Conservation (phyloP, 2,797 vertebrate genomes). For the Cephalopachus bancanus region DNA sequence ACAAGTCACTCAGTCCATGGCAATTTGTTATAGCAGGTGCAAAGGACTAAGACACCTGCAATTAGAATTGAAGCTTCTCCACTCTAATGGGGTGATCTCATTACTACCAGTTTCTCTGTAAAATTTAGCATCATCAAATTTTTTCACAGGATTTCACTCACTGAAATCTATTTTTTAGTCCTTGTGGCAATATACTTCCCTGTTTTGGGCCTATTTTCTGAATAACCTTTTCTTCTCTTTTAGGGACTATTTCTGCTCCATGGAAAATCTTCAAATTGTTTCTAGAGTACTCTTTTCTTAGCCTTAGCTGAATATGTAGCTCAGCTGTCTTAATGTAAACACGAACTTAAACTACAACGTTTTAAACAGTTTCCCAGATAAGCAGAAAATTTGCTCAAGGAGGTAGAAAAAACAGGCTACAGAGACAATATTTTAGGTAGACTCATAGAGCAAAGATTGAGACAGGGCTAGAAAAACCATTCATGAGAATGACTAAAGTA, state of each 20-base stretch:
- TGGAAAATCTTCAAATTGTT: background rate
- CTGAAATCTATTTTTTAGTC: background rate
- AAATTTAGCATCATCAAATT: background rate
- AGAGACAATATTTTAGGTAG: background rate
- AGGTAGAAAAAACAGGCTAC: background rate
- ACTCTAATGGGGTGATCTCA: background rate
- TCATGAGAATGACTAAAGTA: too few relatives aligned
- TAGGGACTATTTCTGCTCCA: background rate
- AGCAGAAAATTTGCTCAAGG: background rate
- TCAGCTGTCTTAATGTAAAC: background rate
- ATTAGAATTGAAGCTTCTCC: background rate
- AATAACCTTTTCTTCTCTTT: background rate
- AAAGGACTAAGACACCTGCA: background rate
- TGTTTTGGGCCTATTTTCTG: background rate
- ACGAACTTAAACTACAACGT: background rate
- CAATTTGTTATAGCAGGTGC: background rate
- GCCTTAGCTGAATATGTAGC: background rate
- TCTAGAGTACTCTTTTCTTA: background rate
- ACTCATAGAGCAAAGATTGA: background rate
- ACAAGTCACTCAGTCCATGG: background rate
- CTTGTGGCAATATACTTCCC: background rate
- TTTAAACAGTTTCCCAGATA: background rate
- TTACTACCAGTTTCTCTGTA: background rate
- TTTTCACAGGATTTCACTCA: background rate
- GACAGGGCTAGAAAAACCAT: fast-evolving